Evolutionary conservation across 2,888 invertebrate species (phyloP).

Genomic region (Agrochola litura): DNA sequence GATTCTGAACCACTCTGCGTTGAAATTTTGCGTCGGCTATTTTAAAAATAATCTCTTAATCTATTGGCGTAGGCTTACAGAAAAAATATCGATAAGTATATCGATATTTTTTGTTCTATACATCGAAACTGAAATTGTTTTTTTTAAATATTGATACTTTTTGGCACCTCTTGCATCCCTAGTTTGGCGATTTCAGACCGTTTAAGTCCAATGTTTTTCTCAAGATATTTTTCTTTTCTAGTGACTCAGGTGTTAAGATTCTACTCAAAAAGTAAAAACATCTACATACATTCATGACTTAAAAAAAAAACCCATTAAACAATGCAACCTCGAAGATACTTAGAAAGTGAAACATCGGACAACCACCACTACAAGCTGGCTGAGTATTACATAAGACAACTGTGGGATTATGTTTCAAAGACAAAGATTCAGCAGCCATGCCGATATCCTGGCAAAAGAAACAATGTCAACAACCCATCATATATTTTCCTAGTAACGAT

Average conservation of each 20-base stretch:
- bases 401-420: neutral
- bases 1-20: too few relatives aligned
- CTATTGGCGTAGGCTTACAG: too few relatives aligned
- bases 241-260: neutral
- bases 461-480: neutral
- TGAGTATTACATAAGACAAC: neutral
- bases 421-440: neutral
- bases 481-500: neutral
- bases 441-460: neutral
- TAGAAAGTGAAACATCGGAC: neutral
- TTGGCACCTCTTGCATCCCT: too few relatives aligned
- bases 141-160: too few relatives aligned
- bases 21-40: too few relatives aligned
- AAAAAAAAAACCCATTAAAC: neutral
- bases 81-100: too few relatives aligned
- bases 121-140: too few relatives aligned
- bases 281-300: neutral
- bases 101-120: too few relatives aligned
- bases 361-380: neutral
- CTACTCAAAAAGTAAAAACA: neutral
- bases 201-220: neutral
- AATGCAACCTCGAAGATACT: neutral
- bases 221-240: neutral
- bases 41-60: too few relatives aligned
- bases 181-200: neutral